Evolutionary conservation across 2,888 invertebrate species (phyloP).

Genomic region (Tortrix viridana): DNA sequence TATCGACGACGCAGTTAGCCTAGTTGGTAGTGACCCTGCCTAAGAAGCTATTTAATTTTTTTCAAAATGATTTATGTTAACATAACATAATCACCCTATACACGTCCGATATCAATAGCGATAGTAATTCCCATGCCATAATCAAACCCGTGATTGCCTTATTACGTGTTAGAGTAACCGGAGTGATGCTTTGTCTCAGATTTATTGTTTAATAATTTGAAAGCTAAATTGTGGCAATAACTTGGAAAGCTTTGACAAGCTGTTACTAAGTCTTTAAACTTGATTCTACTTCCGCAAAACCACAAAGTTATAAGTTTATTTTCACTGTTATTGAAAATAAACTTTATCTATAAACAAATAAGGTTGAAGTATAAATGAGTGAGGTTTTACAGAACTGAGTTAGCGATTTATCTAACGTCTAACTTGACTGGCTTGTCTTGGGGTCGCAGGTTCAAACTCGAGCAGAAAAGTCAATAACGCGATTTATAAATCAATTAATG

Average conservation of each 20-base stretch:
- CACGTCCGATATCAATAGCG: neutral
- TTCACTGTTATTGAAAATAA: neutral
- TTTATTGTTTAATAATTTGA: conserved; percentile 39
- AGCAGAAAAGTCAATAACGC: conserved; percentile 1
- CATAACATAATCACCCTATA: too few relatives aligned
- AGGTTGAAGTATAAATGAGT: neutral
- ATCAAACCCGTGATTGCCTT: conserved; percentile 6
- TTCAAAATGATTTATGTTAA: too few relatives aligned
- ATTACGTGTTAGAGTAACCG: conserved; percentile 24
- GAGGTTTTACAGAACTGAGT: neutral
- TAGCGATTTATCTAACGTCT: conserved; percentile 1
- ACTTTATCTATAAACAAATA: neutral
- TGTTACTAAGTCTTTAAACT: conserved; percentile 19
- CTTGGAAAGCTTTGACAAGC: conserved; percentile 24
- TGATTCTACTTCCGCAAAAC: neutral
- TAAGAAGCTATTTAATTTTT: too few relatives aligned
- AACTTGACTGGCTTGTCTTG: conserved; percentile 7
- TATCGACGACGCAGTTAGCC: too few relatives aligned
- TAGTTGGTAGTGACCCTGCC: too few relatives aligned
- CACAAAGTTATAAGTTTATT: neutral
- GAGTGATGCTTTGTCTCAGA: conserved; percentile 35
- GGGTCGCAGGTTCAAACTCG: conserved; percentile 10
- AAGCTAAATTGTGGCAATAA: conserved; percentile 37
- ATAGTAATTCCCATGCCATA: conserved; percentile 19
- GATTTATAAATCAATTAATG: conserved; percentile 15